These are phyloP conservation scores for Nebria brevicollis DNA, from an alignment of 2,888 invertebrate genomes.

Conservation along the genomic window DNA sequence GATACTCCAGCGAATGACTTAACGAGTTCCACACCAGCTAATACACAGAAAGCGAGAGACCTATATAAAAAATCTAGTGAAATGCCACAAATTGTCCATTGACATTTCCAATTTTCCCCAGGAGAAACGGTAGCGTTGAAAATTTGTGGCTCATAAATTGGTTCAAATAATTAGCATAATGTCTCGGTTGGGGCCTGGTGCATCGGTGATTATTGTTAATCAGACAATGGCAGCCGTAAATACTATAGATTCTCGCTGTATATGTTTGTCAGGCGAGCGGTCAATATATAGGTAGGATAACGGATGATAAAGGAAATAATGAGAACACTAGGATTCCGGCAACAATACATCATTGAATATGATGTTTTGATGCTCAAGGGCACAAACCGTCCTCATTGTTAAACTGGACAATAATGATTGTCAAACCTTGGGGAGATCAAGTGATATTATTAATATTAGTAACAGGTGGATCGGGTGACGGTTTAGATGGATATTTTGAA, in stretches of 20 bases:
- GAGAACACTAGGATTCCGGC: constrained; percentile 7
- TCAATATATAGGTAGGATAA: constrained; percentile 7
- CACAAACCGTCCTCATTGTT: neutral
- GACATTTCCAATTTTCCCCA: constrained; percentile 41
- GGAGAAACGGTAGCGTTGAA: constrained; percentile 24
- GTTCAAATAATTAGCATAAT: constrained; percentile 38
- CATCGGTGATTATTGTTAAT: constrained; percentile 42
- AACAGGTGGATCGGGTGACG: neutral
- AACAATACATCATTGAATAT: constrained; percentile 2
- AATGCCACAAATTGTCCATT: constrained; percentile 44
- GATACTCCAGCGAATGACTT: constrained; percentile 10
- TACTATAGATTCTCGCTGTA: neutral
- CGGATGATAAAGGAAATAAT: constrained; percentile 19
- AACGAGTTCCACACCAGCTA: constrained; percentile 12
- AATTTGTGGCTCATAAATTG: constrained; percentile 43
- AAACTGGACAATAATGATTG: neutral
- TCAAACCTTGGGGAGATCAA: neutral
- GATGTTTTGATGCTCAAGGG: neutral
- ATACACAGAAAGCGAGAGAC: neutral
- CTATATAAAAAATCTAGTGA: constrained; percentile 15
- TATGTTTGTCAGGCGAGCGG: neutral
- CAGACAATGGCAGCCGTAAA: constrained; percentile 24
- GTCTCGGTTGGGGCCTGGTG: constrained; percentile 25
- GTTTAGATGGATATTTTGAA: neutral
- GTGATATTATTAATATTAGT: neutral